Percentiles rank a stretch among this genome's conserved stretches.
Conservation (phyloP, 2,888 invertebrate species). For the Drosophila paranaensis region DNA sequence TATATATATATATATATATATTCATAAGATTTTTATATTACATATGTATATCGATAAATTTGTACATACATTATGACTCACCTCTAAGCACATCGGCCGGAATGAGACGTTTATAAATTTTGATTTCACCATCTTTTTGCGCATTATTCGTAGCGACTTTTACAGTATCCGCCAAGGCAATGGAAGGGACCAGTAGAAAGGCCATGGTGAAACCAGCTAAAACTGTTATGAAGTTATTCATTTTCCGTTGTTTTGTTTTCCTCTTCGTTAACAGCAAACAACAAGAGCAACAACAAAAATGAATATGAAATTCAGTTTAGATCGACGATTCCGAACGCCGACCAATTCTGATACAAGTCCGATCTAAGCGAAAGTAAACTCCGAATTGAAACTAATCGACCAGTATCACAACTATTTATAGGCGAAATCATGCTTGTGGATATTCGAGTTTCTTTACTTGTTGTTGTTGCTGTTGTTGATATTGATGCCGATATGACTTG, state of each 20-base stretch:
- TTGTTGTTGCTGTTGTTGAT: slow-evolving; percentile 14
- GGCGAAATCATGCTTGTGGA: slow-evolving; percentile 27
- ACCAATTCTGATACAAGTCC: slow-evolving; percentile 49
- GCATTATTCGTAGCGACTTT: slow-evolving; percentile 20
- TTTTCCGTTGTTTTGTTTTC: slow-evolving; percentile 19
- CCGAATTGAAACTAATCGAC: slow-evolving; percentile 70
- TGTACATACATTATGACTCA: slow-evolving; percentile 85
- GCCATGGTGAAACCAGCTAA: slow-evolving; percentile 26
- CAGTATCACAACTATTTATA: slow-evolving; percentile 81
- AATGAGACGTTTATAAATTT: slow-evolving; percentile 92
- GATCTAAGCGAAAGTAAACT: slow-evolving; percentile 79
- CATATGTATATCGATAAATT: neutral
- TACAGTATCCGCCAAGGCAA: slow-evolving; percentile 18
- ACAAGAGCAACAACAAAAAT: slow-evolving; percentile 4
- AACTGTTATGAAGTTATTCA: slow-evolving; percentile 30
- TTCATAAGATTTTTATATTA: neutral
- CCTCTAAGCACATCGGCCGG: slow-evolving; percentile 96
- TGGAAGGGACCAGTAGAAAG: slow-evolving; percentile 24
- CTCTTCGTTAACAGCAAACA: neutral
- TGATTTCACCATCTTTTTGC: slow-evolving; percentile 86
- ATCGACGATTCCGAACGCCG: slow-evolving; percentile 34
- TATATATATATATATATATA: neutral
- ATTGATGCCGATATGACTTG: slow-evolving; percentile 13
- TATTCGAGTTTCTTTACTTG: slow-evolving; percentile 42
- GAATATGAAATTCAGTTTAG: slow-evolving; percentile 15